These are phyloP conservation scores for Chrysolina haemoptera DNA, from an alignment of 2,888 invertebrate species.

Conservation along the genomic window DNA sequence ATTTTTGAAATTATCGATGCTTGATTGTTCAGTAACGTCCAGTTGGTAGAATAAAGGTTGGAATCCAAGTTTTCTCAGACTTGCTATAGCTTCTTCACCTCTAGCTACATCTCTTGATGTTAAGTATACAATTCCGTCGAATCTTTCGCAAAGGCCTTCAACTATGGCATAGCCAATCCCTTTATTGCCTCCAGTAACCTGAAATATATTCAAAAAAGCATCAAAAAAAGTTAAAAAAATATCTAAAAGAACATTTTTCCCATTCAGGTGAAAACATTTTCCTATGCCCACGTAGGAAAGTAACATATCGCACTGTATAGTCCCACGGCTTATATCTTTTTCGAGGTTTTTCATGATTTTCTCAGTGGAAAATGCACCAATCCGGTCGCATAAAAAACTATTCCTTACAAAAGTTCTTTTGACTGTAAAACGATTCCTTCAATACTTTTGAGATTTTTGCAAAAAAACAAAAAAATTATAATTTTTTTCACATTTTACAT, in stretches of 20 bases:
- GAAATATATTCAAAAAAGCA: constrained; percentile 7
- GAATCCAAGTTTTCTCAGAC: constrained; percentile 73
- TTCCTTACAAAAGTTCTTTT: no score
- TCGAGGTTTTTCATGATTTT: no score
- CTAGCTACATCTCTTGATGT: constrained; percentile 76
- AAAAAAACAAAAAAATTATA: no score
- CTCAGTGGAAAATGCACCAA: no score
- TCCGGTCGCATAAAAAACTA: no score
- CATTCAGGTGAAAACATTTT: no score
- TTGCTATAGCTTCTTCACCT: constrained; percentile 75
- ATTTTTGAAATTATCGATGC: constrained; percentile 74
- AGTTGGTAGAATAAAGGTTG: constrained; percentile 78
- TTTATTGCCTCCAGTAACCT: constrained; percentile 81
- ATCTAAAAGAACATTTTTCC: neutral
- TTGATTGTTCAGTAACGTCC: constrained; percentile 76
- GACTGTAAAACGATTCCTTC: no score
- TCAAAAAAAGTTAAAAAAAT: neutral
- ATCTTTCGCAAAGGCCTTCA: constrained; percentile 77
- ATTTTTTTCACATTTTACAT: no score
- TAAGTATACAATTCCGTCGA: constrained; percentile 79
- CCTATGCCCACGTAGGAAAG: no score
- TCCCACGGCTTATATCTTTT: no score
- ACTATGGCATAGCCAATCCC: constrained; percentile 81
- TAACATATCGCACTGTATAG: no score
- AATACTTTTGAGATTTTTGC: no score